Percentiles rank a stretch among this genome's conserved stretches.
Conservation (phyloP, 2,113 vertebrate genomes). For the Athene cunicularia region DNA sequence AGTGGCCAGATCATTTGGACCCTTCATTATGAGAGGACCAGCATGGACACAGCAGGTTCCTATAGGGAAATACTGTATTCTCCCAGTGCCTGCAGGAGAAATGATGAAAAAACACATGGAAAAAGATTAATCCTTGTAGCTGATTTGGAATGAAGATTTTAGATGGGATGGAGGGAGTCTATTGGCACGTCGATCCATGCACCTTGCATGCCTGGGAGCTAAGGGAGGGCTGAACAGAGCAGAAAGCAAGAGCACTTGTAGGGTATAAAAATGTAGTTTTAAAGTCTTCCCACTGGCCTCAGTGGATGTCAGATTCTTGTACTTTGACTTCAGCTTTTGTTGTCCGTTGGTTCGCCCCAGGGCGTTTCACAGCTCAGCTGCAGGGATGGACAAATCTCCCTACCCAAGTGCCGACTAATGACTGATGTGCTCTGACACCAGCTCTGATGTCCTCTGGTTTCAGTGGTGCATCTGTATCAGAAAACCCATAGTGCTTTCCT, state of each 20-base stretch:
- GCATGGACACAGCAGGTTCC: neutral
- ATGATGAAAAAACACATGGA: neutral
- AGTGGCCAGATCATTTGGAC: neutral
- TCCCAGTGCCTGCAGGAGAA: neutral
- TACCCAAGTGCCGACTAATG: fast-evolving
- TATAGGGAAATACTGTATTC: neutral
- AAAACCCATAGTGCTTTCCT: neutral
- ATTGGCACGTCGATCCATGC: fast-evolving
- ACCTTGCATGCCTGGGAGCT: fast-evolving
- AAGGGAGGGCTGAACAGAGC: neutral
- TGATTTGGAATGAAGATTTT: neutral
- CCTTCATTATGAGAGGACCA: neutral
- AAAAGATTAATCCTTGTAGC: neutral
- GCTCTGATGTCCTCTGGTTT: neutral
- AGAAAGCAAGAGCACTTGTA: neutral
- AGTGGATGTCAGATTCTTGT: neutral
- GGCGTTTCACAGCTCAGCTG: neutral
- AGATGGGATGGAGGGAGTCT: neutral
- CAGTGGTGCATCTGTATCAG: neutral
- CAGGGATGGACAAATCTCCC: neutral
- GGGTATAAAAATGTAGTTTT: neutral
- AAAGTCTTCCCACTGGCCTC: neutral
- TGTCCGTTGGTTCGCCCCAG: neutral
- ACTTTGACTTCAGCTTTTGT: neutral
- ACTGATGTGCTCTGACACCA: neutral